A percentile compares a stretch with the other conserved stretches of the same genome.
These are phyloP conservation scores for Platyura marginata DNA, from an alignment of 1,140 invertebrate species.

Conservation along the genomic window DNA sequence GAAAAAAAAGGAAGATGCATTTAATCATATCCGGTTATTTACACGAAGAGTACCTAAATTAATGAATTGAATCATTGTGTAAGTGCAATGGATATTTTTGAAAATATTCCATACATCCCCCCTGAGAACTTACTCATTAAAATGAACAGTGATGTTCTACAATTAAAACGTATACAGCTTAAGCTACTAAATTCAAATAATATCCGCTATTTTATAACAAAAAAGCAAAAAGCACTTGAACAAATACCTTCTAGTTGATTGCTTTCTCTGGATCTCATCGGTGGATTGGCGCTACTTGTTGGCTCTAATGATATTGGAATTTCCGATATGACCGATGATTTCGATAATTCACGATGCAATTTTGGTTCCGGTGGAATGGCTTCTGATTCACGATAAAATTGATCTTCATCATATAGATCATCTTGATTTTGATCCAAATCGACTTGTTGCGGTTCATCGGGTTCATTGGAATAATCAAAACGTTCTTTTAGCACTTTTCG, in stretches of 20 bases:
- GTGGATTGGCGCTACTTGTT: conserved; percentile 12
- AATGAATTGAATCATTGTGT: too few species aligned
- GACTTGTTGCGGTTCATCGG: conserved; percentile 39
- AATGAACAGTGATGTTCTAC: too few species aligned
- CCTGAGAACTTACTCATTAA: too few species aligned
- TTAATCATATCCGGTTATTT: too few species aligned
- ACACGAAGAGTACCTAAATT: too few species aligned
- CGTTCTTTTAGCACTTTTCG: conserved; percentile 59
- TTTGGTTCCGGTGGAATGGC: conserved; percentile 17
- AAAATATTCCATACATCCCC: too few species aligned
- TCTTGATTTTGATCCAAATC: conserved; percentile 25
- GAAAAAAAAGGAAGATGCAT: too few species aligned
- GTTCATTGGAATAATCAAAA: conserved; percentile 48
- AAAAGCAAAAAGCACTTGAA: too few species aligned
- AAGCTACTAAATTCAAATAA: too few species aligned
- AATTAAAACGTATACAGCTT: too few species aligned
- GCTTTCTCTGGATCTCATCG: conserved; percentile 11
- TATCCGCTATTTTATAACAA: too few species aligned
- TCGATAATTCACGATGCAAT: conserved; percentile 14
- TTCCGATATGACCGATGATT: conserved; percentile 4
- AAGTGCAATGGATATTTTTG: too few species aligned
- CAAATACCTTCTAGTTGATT: conserved; percentile 14
- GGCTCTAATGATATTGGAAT: conserved; percentile 4
- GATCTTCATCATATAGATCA: conserved; percentile 25
- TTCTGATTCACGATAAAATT: conserved; percentile 20